Evolutionary conservation across 2,113 vertebrate genomes (phyloP).

Genomic region (Nipponia nippon): DNA sequence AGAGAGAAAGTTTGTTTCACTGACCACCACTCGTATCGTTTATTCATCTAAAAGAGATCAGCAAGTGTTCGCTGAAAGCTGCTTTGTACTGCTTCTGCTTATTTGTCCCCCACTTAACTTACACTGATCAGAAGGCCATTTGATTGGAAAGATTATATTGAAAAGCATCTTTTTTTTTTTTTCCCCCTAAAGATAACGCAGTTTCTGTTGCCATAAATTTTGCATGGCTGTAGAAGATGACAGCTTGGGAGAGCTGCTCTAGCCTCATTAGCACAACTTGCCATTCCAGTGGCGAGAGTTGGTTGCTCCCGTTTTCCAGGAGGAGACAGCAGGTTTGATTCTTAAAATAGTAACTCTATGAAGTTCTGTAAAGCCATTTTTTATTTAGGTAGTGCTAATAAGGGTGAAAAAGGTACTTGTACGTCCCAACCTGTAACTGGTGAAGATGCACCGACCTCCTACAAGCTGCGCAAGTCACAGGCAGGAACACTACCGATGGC

Average conservation of each 20-base stretch:
- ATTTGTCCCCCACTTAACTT: not conserved
- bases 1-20: rapidly evolving
- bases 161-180: not conserved
- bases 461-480: rapidly evolving
- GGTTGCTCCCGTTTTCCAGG: rapidly evolving
- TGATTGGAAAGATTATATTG: not conserved
- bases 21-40: rapidly evolving
- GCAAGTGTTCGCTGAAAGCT: not conserved
- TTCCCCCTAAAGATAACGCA: not conserved
- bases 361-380: not conserved
- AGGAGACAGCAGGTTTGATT: rapidly evolving
- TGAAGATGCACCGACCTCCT: not conserved
- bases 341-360: not conserved
- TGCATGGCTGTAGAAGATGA: rapidly evolving
- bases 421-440: rapidly evolving
- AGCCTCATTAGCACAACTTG: not conserved
- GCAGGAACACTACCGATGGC: rapidly evolving
- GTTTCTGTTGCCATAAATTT: not conserved
- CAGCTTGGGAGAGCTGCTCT: not conserved
- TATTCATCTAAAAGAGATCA: too few species aligned
- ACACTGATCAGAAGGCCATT: rapidly evolving
- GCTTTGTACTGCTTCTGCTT: not conserved
- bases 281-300: rapidly evolving
- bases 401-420: not conserved
- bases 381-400: not conserved